Evolutionary conservation across 2,113 vertebrate genomes (phyloP).

Genomic region (Mungos mungo): DNA sequence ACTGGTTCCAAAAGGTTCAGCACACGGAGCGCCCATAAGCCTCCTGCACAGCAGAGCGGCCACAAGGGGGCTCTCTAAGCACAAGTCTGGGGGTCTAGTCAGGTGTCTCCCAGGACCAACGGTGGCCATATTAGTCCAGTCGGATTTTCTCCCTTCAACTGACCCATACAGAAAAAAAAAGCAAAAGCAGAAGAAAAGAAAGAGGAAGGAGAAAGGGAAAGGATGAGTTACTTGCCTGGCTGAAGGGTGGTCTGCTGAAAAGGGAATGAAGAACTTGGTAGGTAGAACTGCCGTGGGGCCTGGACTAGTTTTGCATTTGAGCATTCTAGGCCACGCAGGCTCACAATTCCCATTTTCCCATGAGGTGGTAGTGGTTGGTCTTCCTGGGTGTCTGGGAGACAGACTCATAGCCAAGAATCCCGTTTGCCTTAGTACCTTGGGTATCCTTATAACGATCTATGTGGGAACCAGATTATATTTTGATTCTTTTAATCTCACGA

Average conservation of each 20-base stretch:
- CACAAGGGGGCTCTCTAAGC: background rate
- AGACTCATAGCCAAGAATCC: background rate
- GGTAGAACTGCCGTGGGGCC: too few relatives aligned
- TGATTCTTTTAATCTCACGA: background rate
- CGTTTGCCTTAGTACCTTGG: background rate
- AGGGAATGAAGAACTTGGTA: background rate
- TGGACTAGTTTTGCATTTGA: background rate
- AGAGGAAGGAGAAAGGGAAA: background rate
- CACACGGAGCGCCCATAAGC: background rate
- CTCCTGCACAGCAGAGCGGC: background rate
- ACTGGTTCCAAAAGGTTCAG: background rate
- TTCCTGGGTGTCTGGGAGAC: background rate
- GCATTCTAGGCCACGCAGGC: accelerated
- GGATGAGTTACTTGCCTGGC: background rate
- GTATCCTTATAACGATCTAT: background rate
- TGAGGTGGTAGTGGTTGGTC: background rate
- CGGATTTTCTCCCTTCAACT: background rate
- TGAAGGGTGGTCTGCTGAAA: background rate
- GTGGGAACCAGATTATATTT: background rate
- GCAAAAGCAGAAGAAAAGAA: background rate
- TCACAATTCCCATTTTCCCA: background rate
- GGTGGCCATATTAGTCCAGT: accelerated
- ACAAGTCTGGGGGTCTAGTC: background rate
- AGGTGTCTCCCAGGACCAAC: background rate
- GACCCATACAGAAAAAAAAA: background rate